phyloP scores from a whole-genome alignment of 2,113 vertebrate species.

The Otolemur garnettii region DNA sequence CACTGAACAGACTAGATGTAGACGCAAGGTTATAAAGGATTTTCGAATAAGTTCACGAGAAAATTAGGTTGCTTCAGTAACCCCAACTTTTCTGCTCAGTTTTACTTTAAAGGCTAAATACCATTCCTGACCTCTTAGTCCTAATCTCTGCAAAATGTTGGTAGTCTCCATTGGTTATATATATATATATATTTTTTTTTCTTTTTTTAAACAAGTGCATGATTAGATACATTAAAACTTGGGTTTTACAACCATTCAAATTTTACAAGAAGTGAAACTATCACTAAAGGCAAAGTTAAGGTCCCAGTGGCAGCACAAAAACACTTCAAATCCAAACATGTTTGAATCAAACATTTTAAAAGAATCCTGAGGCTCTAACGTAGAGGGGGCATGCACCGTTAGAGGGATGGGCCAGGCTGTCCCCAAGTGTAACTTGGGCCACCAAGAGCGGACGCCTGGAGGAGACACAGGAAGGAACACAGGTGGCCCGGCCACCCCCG shows the following conservation, averaged over 20 bases:
- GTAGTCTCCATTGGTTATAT: neutral
- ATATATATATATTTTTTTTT: neutral
- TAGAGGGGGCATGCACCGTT: slow-evolving; percentile 2
- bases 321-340: neutral
- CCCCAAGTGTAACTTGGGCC: neutral
- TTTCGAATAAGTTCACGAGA: neutral
- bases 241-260: neutral
- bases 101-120: neutral
- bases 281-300: slow-evolving; percentile 1
- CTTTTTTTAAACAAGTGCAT: neutral
- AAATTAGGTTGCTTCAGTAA: neutral
- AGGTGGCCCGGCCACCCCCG: slow-evolving; percentile 62
- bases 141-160: neutral
- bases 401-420: neutral
- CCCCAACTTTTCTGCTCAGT: neutral
- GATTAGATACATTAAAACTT: neutral
- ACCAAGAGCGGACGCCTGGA: neutral
- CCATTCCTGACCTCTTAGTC: slow-evolving; percentile 21
- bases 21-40: neutral
- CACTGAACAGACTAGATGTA: neutral
- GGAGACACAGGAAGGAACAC: too few species aligned
- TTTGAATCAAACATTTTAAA: neutral
- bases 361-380: neutral
- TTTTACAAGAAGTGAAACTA: neutral
- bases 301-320: neutral